Evolutionary conservation across 2,113 vertebrate species (phyloP), one percentile per base, ranked within the genome.

Genomic region (Oncorhynchus masou): DNA sequence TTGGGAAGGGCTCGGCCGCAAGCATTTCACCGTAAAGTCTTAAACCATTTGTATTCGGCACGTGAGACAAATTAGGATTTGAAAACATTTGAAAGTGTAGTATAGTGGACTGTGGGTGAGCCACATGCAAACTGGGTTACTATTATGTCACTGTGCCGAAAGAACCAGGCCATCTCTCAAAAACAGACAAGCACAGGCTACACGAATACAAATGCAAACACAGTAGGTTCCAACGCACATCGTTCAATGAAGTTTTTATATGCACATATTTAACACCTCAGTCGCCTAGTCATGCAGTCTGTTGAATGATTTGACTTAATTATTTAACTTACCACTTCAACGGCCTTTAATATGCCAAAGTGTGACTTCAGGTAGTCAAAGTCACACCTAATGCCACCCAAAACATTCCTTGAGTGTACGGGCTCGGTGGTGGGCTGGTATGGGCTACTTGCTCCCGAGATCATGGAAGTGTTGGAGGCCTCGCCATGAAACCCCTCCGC

Each of bases 391-490:
- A 97, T 89, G 78, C 92, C 93, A 75, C 95, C 90, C 75, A 96
- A 88, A 39, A 95, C 92, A 77, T 87, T 93, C 84, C 93, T 90
- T 72, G 95, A 86, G 60, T 90, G 92, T 78, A 98, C 97, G 74
- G 97, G 97, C 93, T 98, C 97, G 0, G 97, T 98, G 86, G 97
- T 98, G 88, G 97, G 96, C 82, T 98, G 97, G 86, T 99, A 99
- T 5, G 97, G 97, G 74, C 97, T 98, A 89, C 93, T 96, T 79
- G 95, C 95, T 83, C 96, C 97, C 70, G 96, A 96, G 89, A 98
- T 97, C 97, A 98, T 98, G 90, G 97, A 97, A 71, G 95, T 95
- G 93, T 96, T 96, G 92, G 96, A 97, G 92, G 96, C 97, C 94
- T 97, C 97, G 72, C 95, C 96, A 82, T 97, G 96, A 91, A 97